These are phyloP conservation scores for Lateolabrax maculatus DNA, from an alignment of 2,797 vertebrate genomes.

Conservation along the genomic window DNA sequence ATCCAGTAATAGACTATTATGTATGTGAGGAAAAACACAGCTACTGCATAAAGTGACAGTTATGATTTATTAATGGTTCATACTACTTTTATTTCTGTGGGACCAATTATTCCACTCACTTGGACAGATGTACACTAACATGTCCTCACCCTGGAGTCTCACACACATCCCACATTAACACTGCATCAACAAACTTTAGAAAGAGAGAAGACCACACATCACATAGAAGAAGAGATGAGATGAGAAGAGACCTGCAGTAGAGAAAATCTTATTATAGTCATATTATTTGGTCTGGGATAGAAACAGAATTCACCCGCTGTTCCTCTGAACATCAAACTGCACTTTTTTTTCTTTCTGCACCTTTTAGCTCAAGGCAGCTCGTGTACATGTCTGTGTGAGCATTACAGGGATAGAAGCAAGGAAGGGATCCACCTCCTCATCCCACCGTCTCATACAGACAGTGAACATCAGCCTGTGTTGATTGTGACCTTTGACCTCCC, in stretches of 20 bases:
- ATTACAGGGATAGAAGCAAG: neutral
- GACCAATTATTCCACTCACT: constrained; percentile 56
- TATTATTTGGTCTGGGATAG: neutral
- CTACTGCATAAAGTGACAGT: constrained; percentile 8
- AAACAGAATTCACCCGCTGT: neutral
- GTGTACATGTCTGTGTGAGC: neutral
- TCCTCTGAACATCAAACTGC: constrained; percentile 31
- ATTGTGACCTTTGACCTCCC: too few relatives aligned
- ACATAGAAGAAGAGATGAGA: neutral
- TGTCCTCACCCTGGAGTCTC: constrained; percentile 31
- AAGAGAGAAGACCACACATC: neutral
- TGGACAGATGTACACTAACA: constrained; percentile 25
- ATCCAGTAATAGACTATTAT: neutral
- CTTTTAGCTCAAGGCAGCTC: neutral
- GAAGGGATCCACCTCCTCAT: too few relatives aligned
- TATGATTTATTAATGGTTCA: constrained; percentile 50
- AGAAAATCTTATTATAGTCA: neutral
- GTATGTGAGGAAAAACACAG: constrained; percentile 1
- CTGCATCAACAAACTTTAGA: constrained; percentile 6
- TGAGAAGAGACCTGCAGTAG: too few relatives aligned
- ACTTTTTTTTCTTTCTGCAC: constrained; percentile 9
- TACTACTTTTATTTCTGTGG: constrained; percentile 50
- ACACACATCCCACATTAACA: constrained; percentile 25
- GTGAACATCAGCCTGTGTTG: too few relatives aligned
- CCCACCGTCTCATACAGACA: too few relatives aligned